phyloP scores from a whole-genome alignment of 2,113 vertebrate species.

The Pontoporia blainvillei region DNA sequence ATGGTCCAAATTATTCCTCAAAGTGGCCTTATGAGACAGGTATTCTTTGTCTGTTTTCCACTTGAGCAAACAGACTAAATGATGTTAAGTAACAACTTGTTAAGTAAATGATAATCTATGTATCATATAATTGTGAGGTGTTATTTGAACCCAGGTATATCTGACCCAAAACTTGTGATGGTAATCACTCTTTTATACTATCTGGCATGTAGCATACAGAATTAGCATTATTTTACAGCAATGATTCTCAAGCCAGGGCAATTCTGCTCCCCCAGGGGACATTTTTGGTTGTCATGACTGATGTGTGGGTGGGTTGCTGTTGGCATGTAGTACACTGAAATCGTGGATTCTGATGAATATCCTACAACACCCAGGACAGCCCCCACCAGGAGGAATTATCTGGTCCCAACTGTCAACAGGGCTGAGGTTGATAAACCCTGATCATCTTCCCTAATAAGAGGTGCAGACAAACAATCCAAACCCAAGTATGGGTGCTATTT shows the following conservation, averaged over 20 bases:
- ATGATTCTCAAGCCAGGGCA: background rate
- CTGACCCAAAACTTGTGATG: background rate
- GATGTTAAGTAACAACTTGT: background rate
- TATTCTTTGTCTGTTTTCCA: background rate
- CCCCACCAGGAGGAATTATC: background rate
- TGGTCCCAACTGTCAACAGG: too few relatives aligned
- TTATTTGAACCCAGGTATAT: background rate
- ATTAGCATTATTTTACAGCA: background rate
- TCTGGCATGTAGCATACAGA: background rate
- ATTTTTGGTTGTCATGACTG: background rate
- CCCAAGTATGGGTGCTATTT: background rate
- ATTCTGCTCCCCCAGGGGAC: background rate
- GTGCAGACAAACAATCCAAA: background rate
- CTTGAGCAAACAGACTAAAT: background rate
- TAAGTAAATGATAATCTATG: background rate
- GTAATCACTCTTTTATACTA: background rate
- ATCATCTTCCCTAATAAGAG: background rate
- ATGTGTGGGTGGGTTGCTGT: background rate
- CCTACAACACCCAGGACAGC: too few relatives aligned
- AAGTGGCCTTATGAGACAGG: background rate
- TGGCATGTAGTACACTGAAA: background rate
- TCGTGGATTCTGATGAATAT: background rate
- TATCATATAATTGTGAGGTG: background rate
- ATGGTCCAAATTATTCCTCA: background rate
- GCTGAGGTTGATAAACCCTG: background rate